phyloP scores from a whole-genome alignment of 2,113 vertebrate genomes.

The Oncorhynchus tshawytscha region DNA sequence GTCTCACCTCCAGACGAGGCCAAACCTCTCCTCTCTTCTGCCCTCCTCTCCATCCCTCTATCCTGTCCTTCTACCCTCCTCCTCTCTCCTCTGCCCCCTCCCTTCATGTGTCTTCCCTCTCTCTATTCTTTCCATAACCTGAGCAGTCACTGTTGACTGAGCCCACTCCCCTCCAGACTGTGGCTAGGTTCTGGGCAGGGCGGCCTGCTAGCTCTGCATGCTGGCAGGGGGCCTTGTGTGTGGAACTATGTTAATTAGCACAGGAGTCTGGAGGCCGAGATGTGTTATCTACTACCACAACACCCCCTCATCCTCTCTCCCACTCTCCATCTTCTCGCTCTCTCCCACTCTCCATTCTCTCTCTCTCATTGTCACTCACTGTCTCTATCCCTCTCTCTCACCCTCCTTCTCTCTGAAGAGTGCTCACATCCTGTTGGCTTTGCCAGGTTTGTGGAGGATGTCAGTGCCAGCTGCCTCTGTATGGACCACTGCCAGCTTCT shows the following conservation, averaged over 20 bases:
- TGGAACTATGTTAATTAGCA: slow-evolving; percentile 70
- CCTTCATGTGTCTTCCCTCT: slow-evolving; percentile 20
- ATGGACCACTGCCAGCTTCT: slow-evolving; percentile 67
- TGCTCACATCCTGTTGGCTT: slow-evolving; percentile 54
- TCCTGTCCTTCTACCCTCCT: slow-evolving; percentile 21
- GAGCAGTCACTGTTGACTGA: slow-evolving; percentile 43
- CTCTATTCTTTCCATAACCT: not conserved
- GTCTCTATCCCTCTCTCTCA: not conserved
- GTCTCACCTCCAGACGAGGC: slow-evolving; percentile 75
- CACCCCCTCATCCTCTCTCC: not conserved
- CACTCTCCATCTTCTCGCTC: not conserved
- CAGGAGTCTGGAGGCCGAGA: slow-evolving; percentile 55
- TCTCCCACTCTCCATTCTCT: not conserved
- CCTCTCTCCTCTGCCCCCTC: slow-evolving; percentile 44
- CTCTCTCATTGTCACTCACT: not conserved
- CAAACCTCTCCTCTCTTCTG: slow-evolving; percentile 49
- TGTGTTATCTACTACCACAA: slow-evolving; percentile 25
- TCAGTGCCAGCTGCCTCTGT: slow-evolving; percentile 76
- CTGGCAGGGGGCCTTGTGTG: slow-evolving; percentile 13
- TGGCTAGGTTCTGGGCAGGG: slow-evolving; percentile 26
- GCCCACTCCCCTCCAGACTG: slow-evolving; percentile 13
- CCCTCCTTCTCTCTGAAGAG: slow-evolving; percentile 47
- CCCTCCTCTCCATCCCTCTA: slow-evolving; percentile 25
- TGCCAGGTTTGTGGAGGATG: slow-evolving; percentile 76
- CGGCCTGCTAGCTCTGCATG: slow-evolving; percentile 24